Percentiles rank a stretch among this genome's conserved stretches.
These are phyloP conservation scores for Pachypanchax playfairii DNA, from an alignment of 2,113 vertebrate species.

Conservation along the genomic window DNA sequence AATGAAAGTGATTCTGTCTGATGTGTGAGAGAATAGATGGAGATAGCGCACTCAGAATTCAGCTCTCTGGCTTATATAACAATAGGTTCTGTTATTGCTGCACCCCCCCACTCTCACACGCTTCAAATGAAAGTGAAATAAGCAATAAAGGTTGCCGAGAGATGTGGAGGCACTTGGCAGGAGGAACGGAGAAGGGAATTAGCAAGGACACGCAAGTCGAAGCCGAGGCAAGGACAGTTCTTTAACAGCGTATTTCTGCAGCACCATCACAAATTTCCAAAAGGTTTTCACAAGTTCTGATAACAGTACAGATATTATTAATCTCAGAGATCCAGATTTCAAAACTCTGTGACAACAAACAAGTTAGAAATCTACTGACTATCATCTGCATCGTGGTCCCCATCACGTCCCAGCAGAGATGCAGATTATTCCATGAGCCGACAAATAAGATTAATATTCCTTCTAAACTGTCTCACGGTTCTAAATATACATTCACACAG, in stretches of 20 bases:
- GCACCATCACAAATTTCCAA: background rate
- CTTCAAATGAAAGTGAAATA: slow-evolving; percentile 26
- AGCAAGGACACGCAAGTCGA: background rate
- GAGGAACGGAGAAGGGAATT: slow-evolving; percentile 3
- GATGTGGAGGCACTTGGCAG: background rate
- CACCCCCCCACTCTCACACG: background rate
- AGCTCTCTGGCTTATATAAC: background rate
- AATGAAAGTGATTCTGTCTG: background rate
- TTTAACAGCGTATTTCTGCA: slow-evolving; percentile 6
- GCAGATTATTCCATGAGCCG: too few relatives aligned
- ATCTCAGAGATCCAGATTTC: background rate
- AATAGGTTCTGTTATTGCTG: slow-evolving; percentile 16
- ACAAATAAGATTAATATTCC: too few relatives aligned
- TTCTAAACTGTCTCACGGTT: too few relatives aligned
- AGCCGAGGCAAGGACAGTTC: background rate
- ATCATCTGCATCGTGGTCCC: too few relatives aligned
- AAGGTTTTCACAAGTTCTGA: too few relatives aligned
- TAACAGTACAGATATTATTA: too few relatives aligned
- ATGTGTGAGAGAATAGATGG: background rate
- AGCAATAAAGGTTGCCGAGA: slow-evolving; percentile 15
- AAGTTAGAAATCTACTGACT: too few relatives aligned
- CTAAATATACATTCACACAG: too few relatives aligned
- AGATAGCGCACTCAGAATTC: slow-evolving; percentile 13
- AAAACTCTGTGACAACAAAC: background rate
- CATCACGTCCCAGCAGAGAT: too few relatives aligned